A percentile compares a stretch with the other conserved stretches of the same genome.
Evolutionary conservation across 2,113 vertebrate genomes (phyloP).

Genomic region (Osmerus eperlanus): DNA sequence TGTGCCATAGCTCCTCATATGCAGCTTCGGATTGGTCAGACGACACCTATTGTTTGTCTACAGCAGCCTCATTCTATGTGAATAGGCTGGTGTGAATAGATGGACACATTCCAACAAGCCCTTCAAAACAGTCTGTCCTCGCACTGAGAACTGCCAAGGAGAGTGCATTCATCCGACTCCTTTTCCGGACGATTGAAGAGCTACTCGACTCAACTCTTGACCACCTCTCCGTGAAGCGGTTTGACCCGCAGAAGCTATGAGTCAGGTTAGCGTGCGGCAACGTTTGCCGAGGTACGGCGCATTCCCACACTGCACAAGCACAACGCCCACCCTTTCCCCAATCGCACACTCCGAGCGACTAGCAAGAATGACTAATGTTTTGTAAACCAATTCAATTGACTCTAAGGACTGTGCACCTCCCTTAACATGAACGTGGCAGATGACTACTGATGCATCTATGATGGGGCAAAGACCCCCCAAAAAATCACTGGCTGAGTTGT

Average conservation of each 20-base stretch:
- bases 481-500: conserved; percentile 43
- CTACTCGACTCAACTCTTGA: neutral
- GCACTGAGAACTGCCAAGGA: conserved; percentile 50
- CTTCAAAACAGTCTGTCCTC: neutral
- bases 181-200: neutral
- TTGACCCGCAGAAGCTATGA: neutral
- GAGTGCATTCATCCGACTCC: neutral
- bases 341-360: conserved; percentile 8
- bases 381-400: conserved; percentile 30
- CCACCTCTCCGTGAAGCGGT: neutral
- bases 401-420: conserved; percentile 3
- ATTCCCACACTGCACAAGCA: conserved; percentile 27
- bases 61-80: neutral
- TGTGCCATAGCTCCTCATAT: conserved; percentile 31
- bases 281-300: neutral
- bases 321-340: conserved; percentile 41
- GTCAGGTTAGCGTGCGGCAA: neutral
- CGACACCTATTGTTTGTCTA: conserved; percentile 16
- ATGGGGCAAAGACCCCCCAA: neutral
- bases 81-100: neutral
- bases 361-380: conserved; percentile 29
- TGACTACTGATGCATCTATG: conserved; percentile 42
- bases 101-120: neutral
- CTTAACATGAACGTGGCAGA: conserved; percentile 32
- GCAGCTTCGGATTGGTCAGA: conserved; percentile 47